Conservation (phyloP, 2,113 vertebrate genomes). For the Chinchilla lanigera region DNA sequence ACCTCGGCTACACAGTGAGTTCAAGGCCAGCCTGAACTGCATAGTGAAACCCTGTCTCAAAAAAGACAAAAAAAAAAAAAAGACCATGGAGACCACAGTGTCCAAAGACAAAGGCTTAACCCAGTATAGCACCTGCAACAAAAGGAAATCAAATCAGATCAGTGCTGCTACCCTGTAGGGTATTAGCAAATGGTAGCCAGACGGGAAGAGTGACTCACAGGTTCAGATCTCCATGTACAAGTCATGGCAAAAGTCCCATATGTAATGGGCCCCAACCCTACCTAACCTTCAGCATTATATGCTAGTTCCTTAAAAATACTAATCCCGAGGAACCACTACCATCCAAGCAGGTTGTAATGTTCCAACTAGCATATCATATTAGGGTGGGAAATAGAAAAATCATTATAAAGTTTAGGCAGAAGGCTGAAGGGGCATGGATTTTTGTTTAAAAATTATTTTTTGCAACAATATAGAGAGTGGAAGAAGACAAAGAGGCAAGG, state of each 20-base stretch:
- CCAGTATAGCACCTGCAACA: background rate
- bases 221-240: background rate
- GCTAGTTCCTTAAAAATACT: background rate
- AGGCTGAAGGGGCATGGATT: background rate
- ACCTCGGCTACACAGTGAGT: too few relatives aligned
- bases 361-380: background rate
- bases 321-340: background rate
- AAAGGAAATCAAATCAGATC: background rate
- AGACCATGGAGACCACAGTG: background rate
- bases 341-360: background rate
- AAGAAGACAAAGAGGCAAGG: background rate
- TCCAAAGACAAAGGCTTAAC: background rate
- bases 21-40: too few relatives aligned
- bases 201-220: accelerated
- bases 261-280: background rate
- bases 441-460: background rate
- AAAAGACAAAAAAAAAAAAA: too few relatives aligned
- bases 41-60: too few relatives aligned
- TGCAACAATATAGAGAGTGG: background rate
- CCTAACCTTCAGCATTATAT: background rate
- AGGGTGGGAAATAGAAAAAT: background rate
- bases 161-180: background rate
- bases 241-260: background rate
- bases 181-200: background rate
- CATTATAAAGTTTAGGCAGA: constrained; percentile 14